Percentiles rank a stretch among this genome's conserved stretches.
phyloP scores from a whole-genome alignment of 1,140 invertebrate genomes.

The Drosophila santomea region DNA sequence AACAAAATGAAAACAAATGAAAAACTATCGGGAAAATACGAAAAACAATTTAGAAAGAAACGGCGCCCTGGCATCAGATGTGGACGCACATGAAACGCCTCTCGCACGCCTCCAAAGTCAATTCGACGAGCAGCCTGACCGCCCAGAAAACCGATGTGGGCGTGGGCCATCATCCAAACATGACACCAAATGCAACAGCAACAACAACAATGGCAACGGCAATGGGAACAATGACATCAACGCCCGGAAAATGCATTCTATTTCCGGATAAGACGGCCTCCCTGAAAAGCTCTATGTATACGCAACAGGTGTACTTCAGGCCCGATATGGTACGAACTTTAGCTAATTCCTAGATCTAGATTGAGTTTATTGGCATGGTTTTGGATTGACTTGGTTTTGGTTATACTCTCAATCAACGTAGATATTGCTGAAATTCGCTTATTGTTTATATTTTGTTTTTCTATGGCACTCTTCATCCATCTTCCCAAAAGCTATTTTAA shows the following conservation, averaged over 20 bases:
- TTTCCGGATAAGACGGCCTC: slow-evolving; percentile 82
- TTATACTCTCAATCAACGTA: slow-evolving; percentile 18
- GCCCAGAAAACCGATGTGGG: slow-evolving; percentile 79
- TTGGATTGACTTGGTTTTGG: slow-evolving; percentile 51
- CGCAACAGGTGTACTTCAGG: slow-evolving; percentile 81
- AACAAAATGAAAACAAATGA: slow-evolving; percentile 17
- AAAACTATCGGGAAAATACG: slow-evolving; percentile 18
- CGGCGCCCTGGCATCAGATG: slow-evolving; percentile 82
- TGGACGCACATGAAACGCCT: slow-evolving; percentile 84
- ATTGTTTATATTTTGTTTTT: slow-evolving; percentile 15
- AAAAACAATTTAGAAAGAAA: slow-evolving; percentile 73
- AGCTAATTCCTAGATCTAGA: slow-evolving; percentile 32
- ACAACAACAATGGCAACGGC: slow-evolving; percentile 7
- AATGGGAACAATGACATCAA: slow-evolving; percentile 8
- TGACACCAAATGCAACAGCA: slow-evolving; percentile 46
- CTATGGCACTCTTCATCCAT: slow-evolving; percentile 17
- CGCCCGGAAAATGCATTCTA: slow-evolving; percentile 75
- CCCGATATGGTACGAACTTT: slow-evolving; percentile 81
- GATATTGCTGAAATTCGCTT: slow-evolving; percentile 13
- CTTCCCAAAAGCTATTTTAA: slow-evolving; percentile 5
- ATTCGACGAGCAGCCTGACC: slow-evolving; percentile 80
- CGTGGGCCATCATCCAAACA: slow-evolving; percentile 62
- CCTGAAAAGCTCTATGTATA: slow-evolving; percentile 76
- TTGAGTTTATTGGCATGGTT: slow-evolving; percentile 67
- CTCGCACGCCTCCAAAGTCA: slow-evolving; percentile 83